These are phyloP conservation scores for Penaeus chinensis DNA, from an alignment of 1,140 invertebrate genomes.

Conservation along the genomic window DNA sequence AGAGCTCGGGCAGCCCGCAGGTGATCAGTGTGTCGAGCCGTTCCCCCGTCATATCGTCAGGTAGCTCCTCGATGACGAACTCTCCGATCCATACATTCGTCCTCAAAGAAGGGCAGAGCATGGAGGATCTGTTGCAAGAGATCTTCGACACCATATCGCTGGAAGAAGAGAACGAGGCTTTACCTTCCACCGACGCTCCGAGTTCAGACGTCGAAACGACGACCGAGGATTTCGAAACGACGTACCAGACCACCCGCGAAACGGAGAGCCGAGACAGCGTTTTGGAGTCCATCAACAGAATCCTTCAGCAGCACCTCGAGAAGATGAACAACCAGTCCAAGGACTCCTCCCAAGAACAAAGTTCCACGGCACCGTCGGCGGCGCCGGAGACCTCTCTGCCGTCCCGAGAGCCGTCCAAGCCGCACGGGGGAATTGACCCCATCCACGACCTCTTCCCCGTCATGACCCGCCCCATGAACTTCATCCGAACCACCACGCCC, in stretches of 20 bases:
- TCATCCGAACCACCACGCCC: conserved; percentile 18
- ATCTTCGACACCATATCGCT: conserved; percentile 62
- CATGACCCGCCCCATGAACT: conserved; percentile 62
- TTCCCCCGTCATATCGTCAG: conserved; percentile 3
- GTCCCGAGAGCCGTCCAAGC: conserved; percentile 5
- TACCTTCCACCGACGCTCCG: conserved; percentile 21
- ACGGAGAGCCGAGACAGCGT: conserved; percentile 32
- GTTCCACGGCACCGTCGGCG: neutral
- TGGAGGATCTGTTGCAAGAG: conserved; percentile 64
- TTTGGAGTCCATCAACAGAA: conserved; percentile 45
- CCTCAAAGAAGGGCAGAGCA: conserved; percentile 64
- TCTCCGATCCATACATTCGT: conserved; percentile 65
- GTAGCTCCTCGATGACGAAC: conserved; percentile 51
- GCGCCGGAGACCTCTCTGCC: neutral
- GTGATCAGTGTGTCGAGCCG: conserved; percentile 52
- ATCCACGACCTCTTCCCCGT: conserved; percentile 60
- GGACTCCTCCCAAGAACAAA: neutral
- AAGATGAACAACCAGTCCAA: conserved; percentile 12
- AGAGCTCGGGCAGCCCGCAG: conserved; percentile 33
- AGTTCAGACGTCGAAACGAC: conserved; percentile 17
- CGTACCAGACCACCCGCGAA: conserved; percentile 27
- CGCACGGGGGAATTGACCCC: conserved; percentile 19
- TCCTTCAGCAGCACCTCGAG: conserved; percentile 34
- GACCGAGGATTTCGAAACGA: conserved; percentile 1
- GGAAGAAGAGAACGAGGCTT: conserved; percentile 58